These are phyloP conservation scores for Cydia amplana DNA, from an alignment of 1,140 invertebrate species.

Conservation along the genomic window DNA sequence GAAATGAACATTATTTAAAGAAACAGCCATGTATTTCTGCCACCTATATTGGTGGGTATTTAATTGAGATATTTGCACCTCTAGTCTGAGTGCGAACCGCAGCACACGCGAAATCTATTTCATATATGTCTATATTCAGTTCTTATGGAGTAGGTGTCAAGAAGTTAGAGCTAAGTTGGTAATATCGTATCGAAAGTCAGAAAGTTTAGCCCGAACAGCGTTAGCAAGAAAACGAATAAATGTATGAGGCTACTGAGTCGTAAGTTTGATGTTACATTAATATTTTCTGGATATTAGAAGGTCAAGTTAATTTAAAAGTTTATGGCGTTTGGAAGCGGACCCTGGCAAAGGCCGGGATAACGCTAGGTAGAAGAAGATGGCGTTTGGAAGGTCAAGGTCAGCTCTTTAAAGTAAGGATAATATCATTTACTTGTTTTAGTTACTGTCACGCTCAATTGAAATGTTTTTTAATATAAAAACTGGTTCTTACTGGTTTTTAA, in stretches of 20 bases:
- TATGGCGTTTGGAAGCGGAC: not conserved
- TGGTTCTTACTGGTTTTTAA: too few species aligned
- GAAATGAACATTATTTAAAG: too few species aligned
- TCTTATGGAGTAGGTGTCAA: not conserved
- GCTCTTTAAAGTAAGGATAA: too few species aligned
- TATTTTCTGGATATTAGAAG: not conserved
- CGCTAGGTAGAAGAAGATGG: too few species aligned
- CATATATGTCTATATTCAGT: not conserved
- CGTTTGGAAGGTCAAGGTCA: too few species aligned
- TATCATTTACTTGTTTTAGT: too few species aligned
- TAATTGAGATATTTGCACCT: too few species aligned
- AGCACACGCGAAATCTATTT: not conserved
- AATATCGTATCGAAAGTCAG: not conserved
- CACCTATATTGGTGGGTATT: too few species aligned
- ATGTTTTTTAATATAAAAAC: too few species aligned
- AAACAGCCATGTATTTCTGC: too few species aligned
- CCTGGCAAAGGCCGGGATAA: too few species aligned
- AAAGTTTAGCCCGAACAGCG: not conserved
- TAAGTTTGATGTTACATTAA: not conserved
- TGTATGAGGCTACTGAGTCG: not conserved
- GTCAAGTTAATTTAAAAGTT: not conserved
- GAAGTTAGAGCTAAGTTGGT: slow-evolving; percentile 21
- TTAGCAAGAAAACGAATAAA: slow-evolving; percentile 18
- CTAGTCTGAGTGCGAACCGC: not conserved
- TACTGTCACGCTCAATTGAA: too few species aligned